Percentiles rank a stretch among this genome's conserved stretches.
These are phyloP conservation scores for Cladopsammia gracilis DNA, from an alignment of 64 coral and sea anemone genomes.

Conservation along the genomic window DNA sequence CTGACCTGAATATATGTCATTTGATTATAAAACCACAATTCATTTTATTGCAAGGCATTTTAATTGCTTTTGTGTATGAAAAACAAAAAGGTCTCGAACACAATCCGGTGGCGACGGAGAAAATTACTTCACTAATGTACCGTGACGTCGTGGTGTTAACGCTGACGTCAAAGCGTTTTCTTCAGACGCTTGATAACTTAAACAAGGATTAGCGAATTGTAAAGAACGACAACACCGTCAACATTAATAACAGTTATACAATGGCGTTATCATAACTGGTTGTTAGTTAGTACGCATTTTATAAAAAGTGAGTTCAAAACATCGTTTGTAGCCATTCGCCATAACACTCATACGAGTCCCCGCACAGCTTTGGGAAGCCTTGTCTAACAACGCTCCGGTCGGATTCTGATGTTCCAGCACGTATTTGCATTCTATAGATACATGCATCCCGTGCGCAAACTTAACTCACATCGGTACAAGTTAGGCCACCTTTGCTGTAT, in stretches of 20 bases:
- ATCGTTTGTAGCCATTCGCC: too few species aligned
- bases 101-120: background rate
- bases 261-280: background rate
- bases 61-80: slow-evolving; percentile 16
- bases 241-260: background rate
- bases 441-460: background rate
- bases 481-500: background rate
- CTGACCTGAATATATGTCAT: too few species aligned
- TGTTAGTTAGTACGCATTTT: background rate
- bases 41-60: background rate
- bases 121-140: background rate
- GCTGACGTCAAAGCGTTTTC: slow-evolving; percentile 4
- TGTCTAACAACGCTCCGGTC: background rate
- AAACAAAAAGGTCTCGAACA: background rate
- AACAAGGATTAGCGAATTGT: slow-evolving; percentile 21
- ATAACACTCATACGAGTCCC: too few species aligned
- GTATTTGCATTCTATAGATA: background rate
- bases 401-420: background rate
- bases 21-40: background rate
- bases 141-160: background rate
- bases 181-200: background rate
- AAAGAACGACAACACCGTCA: background rate
- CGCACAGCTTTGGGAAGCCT: background rate
- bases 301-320: background rate
- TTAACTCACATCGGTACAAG: background rate